Evolutionary conservation across 2,797 vertebrate genomes (phyloP), one percentile per base, ranked within the genome.

Genomic region (Poeciliopsis gracilis): DNA sequence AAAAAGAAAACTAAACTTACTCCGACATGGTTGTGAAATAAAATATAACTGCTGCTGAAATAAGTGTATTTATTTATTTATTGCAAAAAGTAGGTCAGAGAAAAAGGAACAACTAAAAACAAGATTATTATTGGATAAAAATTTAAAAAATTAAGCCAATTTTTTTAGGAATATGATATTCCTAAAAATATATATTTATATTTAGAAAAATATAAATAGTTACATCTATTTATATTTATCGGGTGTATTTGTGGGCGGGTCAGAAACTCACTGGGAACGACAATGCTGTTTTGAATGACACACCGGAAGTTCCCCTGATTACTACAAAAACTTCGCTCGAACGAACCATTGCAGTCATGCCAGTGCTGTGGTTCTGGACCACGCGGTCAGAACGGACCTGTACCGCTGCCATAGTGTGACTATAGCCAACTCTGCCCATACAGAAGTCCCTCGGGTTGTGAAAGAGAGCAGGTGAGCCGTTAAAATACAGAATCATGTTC

Each of bases 251-350:
- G 72, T 73, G 72, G 72, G 72, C 33, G 72, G 72, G 51, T 53
- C 51, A 13, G 9, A 73, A 73, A 74, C 59, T 69, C 49, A 57
- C 72, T 30, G 33, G 61, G 72, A 25, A 38, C 51, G 13, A 25
- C 20, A 16, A 4, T 10, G 23, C 72, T 10, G 20, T 63, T 46
- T 75, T 30, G 45, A 51, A 57, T 84, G 77, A 86, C 78, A 77
- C 8, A 3, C 0, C 81, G 84, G 89, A 90, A 87, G 86, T 86
- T 57, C 69, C 13, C 76, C 8, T 3, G 15, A 25, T 9, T 25
- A 18, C 69, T 18, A 63, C 67, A 86, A 92, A 92, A 92, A 92
- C 78, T 92, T 91, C 45, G 63, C 75, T 79, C 82, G 80, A 75
- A 85, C 53, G 70, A 2, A 2, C 20, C 57, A 0, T 36, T 76